Evolutionary conservation across 2,113 vertebrate species (phyloP).

Genomic region (Rhea americana): DNA sequence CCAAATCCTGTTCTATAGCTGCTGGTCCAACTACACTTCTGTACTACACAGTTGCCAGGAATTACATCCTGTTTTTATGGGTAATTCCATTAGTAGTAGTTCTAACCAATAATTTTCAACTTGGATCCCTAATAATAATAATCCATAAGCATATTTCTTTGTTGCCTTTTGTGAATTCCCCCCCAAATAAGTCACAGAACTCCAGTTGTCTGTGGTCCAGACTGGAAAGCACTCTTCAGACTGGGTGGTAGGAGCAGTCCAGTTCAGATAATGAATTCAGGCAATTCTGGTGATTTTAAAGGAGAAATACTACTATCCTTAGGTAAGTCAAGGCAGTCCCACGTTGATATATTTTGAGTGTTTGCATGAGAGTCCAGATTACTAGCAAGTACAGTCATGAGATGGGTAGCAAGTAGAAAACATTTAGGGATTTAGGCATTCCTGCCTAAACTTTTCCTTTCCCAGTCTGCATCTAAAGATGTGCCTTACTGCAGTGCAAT

Average conservation of each 20-base stretch:
- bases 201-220: background rate
- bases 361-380: background rate
- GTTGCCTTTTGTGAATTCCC: background rate
- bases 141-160: background rate
- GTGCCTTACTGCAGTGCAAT: conserved; percentile 18
- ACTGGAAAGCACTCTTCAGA: background rate
- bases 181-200: background rate
- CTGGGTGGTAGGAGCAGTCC: background rate
- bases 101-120: background rate
- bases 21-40: background rate
- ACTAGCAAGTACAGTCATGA: rapidly evolving
- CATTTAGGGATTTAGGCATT: background rate
- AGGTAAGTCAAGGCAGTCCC: background rate
- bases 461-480: background rate
- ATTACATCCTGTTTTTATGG: background rate
- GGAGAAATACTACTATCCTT: conserved; percentile 1
- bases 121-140: background rate
- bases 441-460: background rate
- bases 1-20: background rate
- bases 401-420: background rate
- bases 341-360: rapidly evolving
- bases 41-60: background rate
- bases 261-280: background rate
- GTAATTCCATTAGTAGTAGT: background rate
- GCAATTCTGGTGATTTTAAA: background rate